Evolutionary conservation across 2,888 invertebrate species (phyloP).

Genomic region (Apomyelois bistriatella): DNA sequence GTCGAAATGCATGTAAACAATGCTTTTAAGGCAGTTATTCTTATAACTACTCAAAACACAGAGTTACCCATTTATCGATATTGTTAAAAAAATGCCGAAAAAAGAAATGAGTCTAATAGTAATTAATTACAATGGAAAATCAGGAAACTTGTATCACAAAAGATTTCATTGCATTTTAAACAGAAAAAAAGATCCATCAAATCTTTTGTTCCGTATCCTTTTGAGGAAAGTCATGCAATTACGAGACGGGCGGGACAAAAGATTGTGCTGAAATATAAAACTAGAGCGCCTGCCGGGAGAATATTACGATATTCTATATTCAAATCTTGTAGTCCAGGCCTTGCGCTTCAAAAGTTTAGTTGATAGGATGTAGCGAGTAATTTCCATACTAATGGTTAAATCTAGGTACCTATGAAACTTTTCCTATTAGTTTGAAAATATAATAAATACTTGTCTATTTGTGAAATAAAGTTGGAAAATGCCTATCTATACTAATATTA

Average conservation of each 20-base stretch:
- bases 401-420: neutral
- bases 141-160: neutral
- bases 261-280: conserved; percentile 42
- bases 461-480: no score
- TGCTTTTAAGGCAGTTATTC: no score
- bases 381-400: neutral
- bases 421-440: no score
- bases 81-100: no score
- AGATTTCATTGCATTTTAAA: conserved; percentile 16
- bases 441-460: no score
- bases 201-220: conserved; percentile 30
- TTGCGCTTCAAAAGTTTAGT: neutral
- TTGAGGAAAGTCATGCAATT: conserved; percentile 35
- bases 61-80: no score
- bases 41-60: no score
- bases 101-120: no score
- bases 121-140: no score
- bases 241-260: conserved; percentile 32
- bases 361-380: neutral
- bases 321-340: conserved; percentile 30
- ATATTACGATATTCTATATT: conserved; percentile 46
- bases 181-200: conserved; percentile 21
- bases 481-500: no score
- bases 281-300: conserved; percentile 25
- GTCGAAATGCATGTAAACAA: no score